Conservation (phyloP, 2,888 invertebrate genomes). For the Polia nebulosa region DNA sequence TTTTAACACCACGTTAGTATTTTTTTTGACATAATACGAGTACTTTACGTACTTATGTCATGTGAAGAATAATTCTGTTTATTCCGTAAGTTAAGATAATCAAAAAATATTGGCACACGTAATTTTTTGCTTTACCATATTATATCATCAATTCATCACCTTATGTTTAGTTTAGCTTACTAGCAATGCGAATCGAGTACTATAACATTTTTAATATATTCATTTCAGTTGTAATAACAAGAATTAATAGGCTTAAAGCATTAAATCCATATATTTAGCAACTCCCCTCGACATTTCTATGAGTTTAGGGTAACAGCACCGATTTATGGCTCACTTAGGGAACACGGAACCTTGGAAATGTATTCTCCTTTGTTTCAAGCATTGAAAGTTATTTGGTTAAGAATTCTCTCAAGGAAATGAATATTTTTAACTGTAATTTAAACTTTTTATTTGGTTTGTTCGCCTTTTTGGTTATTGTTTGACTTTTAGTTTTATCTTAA, state of each 20-base stretch:
- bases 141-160: no score
- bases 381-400: constrained; percentile 51
- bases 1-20: no score
- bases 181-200: neutral
- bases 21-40: no score
- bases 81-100: no score
- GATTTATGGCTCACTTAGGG: constrained; percentile 58
- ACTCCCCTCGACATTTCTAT: constrained; percentile 37
- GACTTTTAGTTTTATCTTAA: neutral
- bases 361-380: constrained; percentile 45
- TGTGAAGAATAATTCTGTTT: no score
- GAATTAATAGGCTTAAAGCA: constrained; percentile 29
- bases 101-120: no score
- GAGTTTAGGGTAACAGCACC: constrained; percentile 47
- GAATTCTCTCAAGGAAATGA: constrained; percentile 36
- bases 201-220: constrained; percentile 33
- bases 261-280: constrained; percentile 50
- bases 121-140: no score
- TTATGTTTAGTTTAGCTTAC: neutral
- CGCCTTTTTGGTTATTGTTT: neutral
- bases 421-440: constrained; percentile 32
- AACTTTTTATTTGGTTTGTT: constrained; percentile 14
- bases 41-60: no score
- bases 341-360: constrained; percentile 40
- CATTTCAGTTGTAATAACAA: constrained; percentile 34